Base-by-base conservation (phyloP, 2,797 vertebrate genomes). In the Phalloptychus januarius region DNA sequence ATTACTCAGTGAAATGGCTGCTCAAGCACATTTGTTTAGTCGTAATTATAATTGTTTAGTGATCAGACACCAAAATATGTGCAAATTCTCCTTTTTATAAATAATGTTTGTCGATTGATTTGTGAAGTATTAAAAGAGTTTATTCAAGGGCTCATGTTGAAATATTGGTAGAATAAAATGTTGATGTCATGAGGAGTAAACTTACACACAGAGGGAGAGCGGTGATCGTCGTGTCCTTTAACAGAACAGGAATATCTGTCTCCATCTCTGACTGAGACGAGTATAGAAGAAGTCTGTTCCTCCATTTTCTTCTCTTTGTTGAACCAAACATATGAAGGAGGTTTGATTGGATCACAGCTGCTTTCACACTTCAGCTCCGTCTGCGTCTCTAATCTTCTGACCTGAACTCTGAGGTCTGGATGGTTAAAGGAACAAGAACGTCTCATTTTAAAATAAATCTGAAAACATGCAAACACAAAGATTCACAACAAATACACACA, bases 201-300 rank as follows among this genome's bases (percentile, higher is more conserved):
- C 88, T 88, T 12, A 87, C 87, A 82, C 11, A 70, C 25, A 56
- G 40, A 0, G 40, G 48, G 75, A 65, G 89, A 90, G 12, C 0
- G n/a, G 18, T 50, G 25, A 1, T 0, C 0, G 44, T 48, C 7
- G 0, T 31, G 3, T 65, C 52, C 85, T 61, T 76, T 13, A 10
- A 81, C 4, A n/a, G 72, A 67, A 77, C 87, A 90, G 20, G 72
- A 0, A 58, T 38, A 7, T 0, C 8, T 79, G 70, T 54, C 71
- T 75, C 0, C 1, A 71, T 20, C 0, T 74, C 1, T 0, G 16
- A 65, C 61, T 20, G 61, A n/a, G 76, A 18, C 20, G 2, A 16
- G 7, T 2, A 0, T 25, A n/a, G 3, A 0, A 25, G 28, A 12
- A 65, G 33, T 4, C 1, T 5, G 15, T 76, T 28, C 25, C 7